These are phyloP conservation scores for Mola mola DNA, from an alignment of 2,113 vertebrate species.

Conservation along the genomic window DNA sequence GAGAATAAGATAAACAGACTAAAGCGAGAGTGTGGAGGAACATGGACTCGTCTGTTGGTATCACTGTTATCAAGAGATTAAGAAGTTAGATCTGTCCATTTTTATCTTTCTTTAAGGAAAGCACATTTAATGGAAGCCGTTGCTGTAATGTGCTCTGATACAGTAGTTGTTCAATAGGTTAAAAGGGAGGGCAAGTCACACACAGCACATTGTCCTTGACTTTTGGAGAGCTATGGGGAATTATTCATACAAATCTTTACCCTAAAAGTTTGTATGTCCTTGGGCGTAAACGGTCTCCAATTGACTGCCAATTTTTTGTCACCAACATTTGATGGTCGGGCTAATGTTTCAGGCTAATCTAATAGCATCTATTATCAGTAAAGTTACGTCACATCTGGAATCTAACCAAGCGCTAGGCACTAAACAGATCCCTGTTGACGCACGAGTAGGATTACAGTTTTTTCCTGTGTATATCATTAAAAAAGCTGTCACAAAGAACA, in stretches of 20 bases:
- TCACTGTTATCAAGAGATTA: slow-evolving; percentile 17
- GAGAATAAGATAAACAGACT: slow-evolving; percentile 7
- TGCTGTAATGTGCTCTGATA: not conserved
- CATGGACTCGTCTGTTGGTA: not conserved
- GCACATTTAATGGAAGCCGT: slow-evolving; percentile 20
- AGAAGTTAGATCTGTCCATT: slow-evolving; percentile 30
- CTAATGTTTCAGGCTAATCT: slow-evolving; percentile 1
- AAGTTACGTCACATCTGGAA: not conserved
- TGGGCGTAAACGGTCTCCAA: not conserved
- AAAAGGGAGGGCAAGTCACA: not conserved
- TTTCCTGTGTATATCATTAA: too few relatives aligned
- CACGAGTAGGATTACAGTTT: too few relatives aligned
- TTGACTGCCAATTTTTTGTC: not conserved
- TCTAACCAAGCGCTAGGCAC: not conserved
- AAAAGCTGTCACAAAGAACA: too few relatives aligned
- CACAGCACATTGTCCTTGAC: slow-evolving; percentile 12
- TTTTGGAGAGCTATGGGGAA: not conserved
- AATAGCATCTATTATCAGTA: too few relatives aligned
- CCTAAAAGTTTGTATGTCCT: slow-evolving; percentile 18
- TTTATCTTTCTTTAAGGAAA: slow-evolving; percentile 37
- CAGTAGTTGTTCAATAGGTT: slow-evolving; percentile 1
- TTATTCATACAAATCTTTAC: slow-evolving; percentile 28
- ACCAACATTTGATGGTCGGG: not conserved
- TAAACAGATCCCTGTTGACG: too few relatives aligned
- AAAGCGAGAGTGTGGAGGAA: not conserved